A percentile compares a stretch with the other conserved stretches of the same genome.
These are phyloP conservation scores for Phrynosoma blainvillii DNA, from an alignment of 2,113 vertebrate genomes.

Conservation along the genomic window DNA sequence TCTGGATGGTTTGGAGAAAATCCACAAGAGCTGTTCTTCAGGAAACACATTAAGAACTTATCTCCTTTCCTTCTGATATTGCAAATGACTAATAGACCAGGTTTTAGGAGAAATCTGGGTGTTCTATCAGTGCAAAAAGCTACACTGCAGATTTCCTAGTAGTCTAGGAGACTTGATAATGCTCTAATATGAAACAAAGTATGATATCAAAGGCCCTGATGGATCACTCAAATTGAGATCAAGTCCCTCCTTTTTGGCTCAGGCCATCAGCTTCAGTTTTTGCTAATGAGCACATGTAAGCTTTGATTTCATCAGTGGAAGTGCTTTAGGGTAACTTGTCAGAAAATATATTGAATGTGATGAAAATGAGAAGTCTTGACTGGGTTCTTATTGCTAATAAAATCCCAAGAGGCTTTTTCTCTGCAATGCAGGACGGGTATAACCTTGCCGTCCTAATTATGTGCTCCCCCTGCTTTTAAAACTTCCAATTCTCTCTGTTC, in stretches of 20 bases:
- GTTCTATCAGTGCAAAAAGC: neutral
- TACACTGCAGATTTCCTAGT: neutral
- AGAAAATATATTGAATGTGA: slow-evolving; percentile 59
- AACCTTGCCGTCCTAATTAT: slow-evolving; percentile 66
- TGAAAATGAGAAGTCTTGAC: slow-evolving; percentile 64
- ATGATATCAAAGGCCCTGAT: slow-evolving; percentile 22
- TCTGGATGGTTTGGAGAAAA: neutral
- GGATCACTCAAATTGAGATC: slow-evolving; percentile 31
- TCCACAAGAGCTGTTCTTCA: neutral
- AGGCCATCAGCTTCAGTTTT: slow-evolving; percentile 12
- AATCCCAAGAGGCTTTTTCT: slow-evolving; percentile 62
- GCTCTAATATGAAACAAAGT: slow-evolving; percentile 23
- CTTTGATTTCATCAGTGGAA: slow-evolving; percentile 56
- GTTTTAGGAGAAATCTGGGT: neutral
- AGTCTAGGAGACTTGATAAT: slow-evolving; percentile 6
- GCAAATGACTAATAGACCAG: neutral
- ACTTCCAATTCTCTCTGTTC: neutral
- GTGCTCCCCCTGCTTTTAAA: neutral
- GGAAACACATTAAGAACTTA: neutral
- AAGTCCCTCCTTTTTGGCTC: slow-evolving; percentile 27
- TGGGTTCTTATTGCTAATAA: slow-evolving; percentile 57
- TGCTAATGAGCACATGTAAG: slow-evolving; percentile 29
- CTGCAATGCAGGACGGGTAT: slow-evolving; percentile 51
- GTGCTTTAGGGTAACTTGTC: slow-evolving; percentile 62
- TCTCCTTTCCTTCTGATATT: neutral